phyloP scores from a whole-genome alignment of 2,888 invertebrate species.

The Eristalinus aeneus region DNA sequence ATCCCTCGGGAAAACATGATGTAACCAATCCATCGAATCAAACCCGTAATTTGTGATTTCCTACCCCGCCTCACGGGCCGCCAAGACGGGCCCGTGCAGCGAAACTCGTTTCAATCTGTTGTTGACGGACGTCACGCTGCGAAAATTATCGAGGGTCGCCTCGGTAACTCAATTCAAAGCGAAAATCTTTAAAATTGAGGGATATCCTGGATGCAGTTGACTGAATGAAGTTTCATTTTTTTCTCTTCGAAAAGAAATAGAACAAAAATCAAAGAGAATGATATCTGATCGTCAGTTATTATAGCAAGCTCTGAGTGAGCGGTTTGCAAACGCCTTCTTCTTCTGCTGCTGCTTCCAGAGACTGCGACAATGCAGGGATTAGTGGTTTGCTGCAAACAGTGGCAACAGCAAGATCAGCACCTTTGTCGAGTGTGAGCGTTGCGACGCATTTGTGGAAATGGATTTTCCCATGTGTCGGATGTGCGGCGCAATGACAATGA shows the following conservation, averaged over 20 bases:
- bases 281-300: conserved; percentile 66
- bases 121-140: conserved; percentile 67
- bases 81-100: neutral
- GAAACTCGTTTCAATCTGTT: conserved; percentile 32
- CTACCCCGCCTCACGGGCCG: conserved; percentile 43
- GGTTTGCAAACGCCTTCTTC: conserved; percentile 47
- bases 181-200: conserved; percentile 36
- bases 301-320: conserved; percentile 47
- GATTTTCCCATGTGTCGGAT: conserved; percentile 59
- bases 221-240: conserved; percentile 9
- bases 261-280: conserved; percentile 40
- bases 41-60: conserved; percentile 74
- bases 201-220: conserved; percentile 51
- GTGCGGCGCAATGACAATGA: conserved; percentile 34
- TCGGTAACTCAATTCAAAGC: conserved; percentile 64
- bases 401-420: conserved; percentile 14
- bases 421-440: conserved; percentile 23
- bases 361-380: conserved; percentile 59
- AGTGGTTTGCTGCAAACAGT: conserved; percentile 53
- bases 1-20: neutral
- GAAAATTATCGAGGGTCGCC: conserved; percentile 72
- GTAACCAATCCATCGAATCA: conserved; percentile 73
- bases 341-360: neutral
- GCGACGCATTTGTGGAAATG: conserved; percentile 56
- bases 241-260: neutral